These are phyloP conservation scores for Erynnis tages DNA, from an alignment of 2,888 invertebrate genomes.

Conservation along the genomic window DNA sequence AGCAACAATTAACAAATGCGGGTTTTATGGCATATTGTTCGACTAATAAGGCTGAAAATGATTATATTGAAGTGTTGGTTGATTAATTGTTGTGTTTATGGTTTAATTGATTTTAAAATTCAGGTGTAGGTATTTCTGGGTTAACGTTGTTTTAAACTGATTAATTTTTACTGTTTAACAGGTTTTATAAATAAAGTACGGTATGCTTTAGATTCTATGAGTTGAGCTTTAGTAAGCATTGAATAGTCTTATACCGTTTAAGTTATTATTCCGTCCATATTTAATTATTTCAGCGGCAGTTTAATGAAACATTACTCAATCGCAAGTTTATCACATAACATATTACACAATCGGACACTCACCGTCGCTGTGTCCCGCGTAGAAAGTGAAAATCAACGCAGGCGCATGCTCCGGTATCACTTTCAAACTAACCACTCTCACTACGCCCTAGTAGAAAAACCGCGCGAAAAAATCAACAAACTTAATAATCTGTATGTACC, in stretches of 20 bases:
- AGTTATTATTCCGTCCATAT: too few relatives aligned
- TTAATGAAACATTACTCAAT: neutral
- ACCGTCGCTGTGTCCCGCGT: constrained; percentile 65
- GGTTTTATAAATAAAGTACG: too few relatives aligned
- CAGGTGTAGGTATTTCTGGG: too few relatives aligned
- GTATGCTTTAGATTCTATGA: too few relatives aligned
- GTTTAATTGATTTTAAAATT: too few relatives aligned
- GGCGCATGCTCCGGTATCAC: constrained; percentile 65
- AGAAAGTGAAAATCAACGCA: constrained; percentile 72
- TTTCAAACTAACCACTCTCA: constrained; percentile 58
- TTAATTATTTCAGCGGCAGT: too few relatives aligned
- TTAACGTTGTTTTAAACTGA: too few relatives aligned
- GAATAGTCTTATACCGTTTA: too few relatives aligned
- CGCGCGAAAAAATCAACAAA: neutral
- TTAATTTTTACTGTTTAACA: too few relatives aligned
- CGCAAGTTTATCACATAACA: constrained; percentile 16
- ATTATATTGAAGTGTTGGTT: neutral
- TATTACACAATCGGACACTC: constrained; percentile 46
- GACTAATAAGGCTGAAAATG: neutral
- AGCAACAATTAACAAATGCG: neutral
- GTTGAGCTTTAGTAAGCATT: too few relatives aligned
- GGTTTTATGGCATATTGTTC: neutral
- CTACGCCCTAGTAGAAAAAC: constrained; percentile 32
- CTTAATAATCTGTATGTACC: neutral
- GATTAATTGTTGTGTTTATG: too few relatives aligned